These are phyloP conservation scores for Rhabdophis nuchalis DNA, from an alignment of 2,797 vertebrate genomes.

Conservation along the genomic window DNA sequence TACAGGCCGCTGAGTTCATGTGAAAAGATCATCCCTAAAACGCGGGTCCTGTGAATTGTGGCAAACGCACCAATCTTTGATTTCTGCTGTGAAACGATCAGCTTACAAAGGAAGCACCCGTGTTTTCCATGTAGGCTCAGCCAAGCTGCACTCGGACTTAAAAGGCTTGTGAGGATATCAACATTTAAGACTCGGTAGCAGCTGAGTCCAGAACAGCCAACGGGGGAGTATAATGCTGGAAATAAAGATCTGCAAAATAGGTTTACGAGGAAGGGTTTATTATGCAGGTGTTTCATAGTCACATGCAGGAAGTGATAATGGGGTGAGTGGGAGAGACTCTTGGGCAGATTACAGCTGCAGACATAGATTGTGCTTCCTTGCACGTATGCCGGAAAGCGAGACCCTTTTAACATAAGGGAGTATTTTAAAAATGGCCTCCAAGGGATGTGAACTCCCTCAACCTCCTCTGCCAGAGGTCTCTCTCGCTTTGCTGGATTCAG, in stretches of 20 bases:
- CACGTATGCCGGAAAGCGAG: conserved; percentile 23
- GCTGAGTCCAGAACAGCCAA: conserved; percentile 35
- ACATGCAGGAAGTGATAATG: background rate
- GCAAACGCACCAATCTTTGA: background rate
- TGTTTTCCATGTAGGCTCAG: conserved; percentile 8
- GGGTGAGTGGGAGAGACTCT: background rate
- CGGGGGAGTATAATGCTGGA: conserved; percentile 34
- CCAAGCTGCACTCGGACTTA: conserved; percentile 29
- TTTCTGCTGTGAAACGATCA: background rate
- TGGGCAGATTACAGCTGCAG: conserved; percentile 13
- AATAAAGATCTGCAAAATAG: conserved; percentile 37
- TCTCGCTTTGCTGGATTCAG: background rate
- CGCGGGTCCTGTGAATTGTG: background rate
- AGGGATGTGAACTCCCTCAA: background rate
- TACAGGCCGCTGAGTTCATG: background rate
- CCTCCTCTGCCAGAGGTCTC: background rate
- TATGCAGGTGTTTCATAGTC: conserved; percentile 33
- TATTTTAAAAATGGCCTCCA: background rate
- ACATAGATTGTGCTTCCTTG: conserved; percentile 8
- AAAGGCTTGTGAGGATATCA: conserved; percentile 29
- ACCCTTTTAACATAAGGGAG: background rate
- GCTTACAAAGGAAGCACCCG: background rate
- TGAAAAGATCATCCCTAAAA: background rate
- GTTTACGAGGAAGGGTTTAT: background rate
- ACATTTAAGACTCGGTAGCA: conserved; percentile 26